These are phyloP conservation scores for Drosophila leontia DNA, from an alignment of 1,140 invertebrate species.

Conservation along the genomic window DNA sequence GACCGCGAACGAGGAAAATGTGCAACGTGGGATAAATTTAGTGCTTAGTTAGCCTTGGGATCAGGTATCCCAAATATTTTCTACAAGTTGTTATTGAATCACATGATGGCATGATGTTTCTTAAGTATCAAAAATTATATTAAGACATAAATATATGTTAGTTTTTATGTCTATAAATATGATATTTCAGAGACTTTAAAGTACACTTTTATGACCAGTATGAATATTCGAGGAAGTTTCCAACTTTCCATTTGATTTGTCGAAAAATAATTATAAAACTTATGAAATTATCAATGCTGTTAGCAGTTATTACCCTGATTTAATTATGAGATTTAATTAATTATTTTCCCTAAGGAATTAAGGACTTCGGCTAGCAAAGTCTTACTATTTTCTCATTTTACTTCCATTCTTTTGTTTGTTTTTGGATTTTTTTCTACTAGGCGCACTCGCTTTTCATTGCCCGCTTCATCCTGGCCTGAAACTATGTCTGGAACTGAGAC, in stretches of 20 bases:
- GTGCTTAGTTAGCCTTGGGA: conserved; percentile 21
- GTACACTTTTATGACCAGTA: too few species aligned
- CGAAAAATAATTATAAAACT: neutral
- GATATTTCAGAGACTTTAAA: neutral
- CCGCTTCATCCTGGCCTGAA: conserved; percentile 21
- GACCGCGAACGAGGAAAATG: conserved; percentile 19
- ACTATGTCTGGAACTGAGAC: conserved; percentile 30
- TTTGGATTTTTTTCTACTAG: conserved; percentile 24
- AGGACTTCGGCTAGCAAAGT: neutral
- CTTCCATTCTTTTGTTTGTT: conserved; percentile 24
- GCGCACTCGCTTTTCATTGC: conserved; percentile 62
- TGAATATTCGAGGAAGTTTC: neutral
- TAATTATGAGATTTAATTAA: neutral
- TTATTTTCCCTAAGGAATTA: conserved; percentile 2
- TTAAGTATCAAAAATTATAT: neutral
- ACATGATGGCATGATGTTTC: conserved; percentile 4
- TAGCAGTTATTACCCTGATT: neutral
- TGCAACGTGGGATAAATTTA: conserved; percentile 29
- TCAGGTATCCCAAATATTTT: conserved; percentile 22
- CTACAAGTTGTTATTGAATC: neutral
- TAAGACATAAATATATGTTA: neutral
- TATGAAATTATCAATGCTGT: neutral
- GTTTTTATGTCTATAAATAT: neutral
- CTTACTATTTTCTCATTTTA: conserved; percentile 15
- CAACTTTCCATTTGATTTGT: neutral